Evolutionary conservation across 2,113 vertebrate genomes (phyloP).

Genomic region (Perca schrenkii): DNA sequence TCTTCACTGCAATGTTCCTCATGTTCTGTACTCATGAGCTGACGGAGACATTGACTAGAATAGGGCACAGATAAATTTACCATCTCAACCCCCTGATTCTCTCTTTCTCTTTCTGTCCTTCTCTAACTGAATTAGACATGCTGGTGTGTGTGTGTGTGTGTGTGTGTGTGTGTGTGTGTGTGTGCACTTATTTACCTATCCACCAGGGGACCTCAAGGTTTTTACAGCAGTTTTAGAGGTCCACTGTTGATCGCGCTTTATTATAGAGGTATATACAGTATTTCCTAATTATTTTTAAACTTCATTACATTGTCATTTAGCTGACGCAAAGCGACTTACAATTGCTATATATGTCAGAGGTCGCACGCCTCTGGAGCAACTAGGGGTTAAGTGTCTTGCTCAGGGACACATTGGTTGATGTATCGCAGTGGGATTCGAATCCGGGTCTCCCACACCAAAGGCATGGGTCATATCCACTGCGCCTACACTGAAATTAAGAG

Average conservation of each 20-base stretch:
- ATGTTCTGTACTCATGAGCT: slow-evolving; percentile 9
- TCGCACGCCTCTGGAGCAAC: no score
- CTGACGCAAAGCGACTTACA: no score
- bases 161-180: background rate
- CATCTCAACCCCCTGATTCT: no score
- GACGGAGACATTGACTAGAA: background rate
- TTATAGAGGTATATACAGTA: background rate
- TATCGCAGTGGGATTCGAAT: no score
- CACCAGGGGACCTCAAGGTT: background rate
- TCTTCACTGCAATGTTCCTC: slow-evolving; percentile 17
- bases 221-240: background rate
- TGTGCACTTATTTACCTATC: background rate
- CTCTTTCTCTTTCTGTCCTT: background rate
- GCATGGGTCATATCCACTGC: no score
- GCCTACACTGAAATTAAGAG: background rate
- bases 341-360: no score
- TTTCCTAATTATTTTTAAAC: background rate
- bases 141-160: background rate
- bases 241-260: background rate
- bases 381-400: no score
- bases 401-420: no score
- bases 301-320: background rate
- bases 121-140: slow-evolving; percentile 11
- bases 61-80: background rate
- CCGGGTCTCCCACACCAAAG: no score